These are phyloP conservation scores for Wasmannia auropunctata DNA, from an alignment of 1,140 invertebrate genomes.

Conservation along the genomic window DNA sequence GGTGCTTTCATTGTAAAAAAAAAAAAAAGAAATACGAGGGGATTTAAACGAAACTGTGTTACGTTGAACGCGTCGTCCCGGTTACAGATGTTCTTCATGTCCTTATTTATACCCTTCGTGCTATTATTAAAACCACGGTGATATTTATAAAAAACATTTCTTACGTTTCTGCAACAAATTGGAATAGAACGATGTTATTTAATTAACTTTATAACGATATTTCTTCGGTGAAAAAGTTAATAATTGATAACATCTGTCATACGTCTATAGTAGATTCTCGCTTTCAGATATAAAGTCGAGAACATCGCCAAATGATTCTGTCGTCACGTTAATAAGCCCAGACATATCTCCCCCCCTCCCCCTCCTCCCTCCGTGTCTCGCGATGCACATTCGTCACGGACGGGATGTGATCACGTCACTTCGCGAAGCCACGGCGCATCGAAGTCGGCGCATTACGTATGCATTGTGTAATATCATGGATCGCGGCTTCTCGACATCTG, in stretches of 20 bases:
- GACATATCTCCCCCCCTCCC: not conserved
- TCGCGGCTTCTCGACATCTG: conserved; percentile 31
- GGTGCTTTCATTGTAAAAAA: not conserved
- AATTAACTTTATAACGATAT: not conserved
- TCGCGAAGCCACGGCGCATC: conserved; percentile 12
- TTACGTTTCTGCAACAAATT: not conserved
- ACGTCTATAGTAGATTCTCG: not conserved
- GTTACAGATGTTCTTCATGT: not conserved
- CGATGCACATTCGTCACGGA: conserved; percentile 17
- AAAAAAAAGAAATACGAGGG: not conserved
- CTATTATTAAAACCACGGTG: not conserved
- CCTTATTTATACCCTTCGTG: conserved; percentile 7
- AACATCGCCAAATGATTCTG: not conserved
- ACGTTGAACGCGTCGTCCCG: not conserved
- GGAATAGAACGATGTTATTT: not conserved
- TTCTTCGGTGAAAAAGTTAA: not conserved
- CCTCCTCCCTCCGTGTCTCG: not conserved
- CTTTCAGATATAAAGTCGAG: not conserved
- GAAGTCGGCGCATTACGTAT: conserved; percentile 41
- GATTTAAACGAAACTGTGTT: conserved; percentile 11
- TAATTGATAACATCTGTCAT: not conserved
- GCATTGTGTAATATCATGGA: conserved; percentile 56
- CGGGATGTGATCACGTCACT: conserved; percentile 20
- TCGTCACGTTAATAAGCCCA: not conserved
- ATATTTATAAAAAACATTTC: not conserved